phyloP scores from a whole-genome alignment of 2,888 invertebrate genomes.

The Rhingia rostrata region DNA sequence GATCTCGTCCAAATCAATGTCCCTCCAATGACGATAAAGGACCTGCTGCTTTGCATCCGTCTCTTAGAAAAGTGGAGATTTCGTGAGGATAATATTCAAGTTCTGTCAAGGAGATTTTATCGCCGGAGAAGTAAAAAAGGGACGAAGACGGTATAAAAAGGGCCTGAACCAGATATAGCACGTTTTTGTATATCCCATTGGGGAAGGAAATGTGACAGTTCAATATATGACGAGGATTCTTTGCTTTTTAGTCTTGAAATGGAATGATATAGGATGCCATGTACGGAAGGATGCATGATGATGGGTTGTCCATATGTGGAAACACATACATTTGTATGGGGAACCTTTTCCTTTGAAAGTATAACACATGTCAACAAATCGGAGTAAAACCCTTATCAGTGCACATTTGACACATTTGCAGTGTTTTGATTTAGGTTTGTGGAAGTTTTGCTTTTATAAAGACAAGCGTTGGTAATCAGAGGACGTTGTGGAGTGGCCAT shows the following conservation, averaged over 20 bases:
- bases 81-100: constrained; percentile 9
- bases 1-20: constrained; percentile 68
- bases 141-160: constrained; percentile 1
- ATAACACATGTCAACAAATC: too few relatives aligned
- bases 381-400: too few relatives aligned
- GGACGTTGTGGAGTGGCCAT: too few relatives aligned
- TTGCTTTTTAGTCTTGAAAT: neutral
- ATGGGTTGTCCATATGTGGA: too few relatives aligned
- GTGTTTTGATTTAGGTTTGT: too few relatives aligned
- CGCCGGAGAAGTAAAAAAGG: neutral
- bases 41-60: constrained; percentile 31
- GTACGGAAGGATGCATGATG: neutral
- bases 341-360: too few relatives aligned
- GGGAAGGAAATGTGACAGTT: constrained; percentile 18
- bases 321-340: too few relatives aligned
- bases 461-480: too few relatives aligned
- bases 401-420: too few relatives aligned
- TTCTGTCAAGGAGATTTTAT: constrained; percentile 23
- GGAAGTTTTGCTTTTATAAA: too few relatives aligned
- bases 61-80: constrained; percentile 11
- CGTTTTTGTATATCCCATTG: neutral
- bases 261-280: neutral
- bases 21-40: constrained; percentile 18
- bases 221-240: neutral
- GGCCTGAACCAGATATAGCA: constrained; percentile 1